Base-by-base conservation (phyloP, 2,113 vertebrate species). In the Trinectes maculatus region DNA sequence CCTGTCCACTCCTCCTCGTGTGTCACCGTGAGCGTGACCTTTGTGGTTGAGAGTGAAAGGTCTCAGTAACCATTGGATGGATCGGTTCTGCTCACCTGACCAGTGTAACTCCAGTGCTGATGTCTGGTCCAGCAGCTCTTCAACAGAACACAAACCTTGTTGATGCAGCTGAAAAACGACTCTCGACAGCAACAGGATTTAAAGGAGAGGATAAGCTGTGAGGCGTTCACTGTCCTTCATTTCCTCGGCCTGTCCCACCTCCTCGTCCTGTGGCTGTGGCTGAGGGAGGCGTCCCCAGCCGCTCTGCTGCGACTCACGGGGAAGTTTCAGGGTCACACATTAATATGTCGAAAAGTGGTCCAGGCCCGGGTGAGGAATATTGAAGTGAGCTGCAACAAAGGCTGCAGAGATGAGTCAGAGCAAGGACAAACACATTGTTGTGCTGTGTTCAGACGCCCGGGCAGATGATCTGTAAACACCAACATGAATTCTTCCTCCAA, bases 341-440 rank as follows among this genome's bases (percentile, higher is more conserved):
- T 89, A 79, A 87, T 80, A 87, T 85, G 80, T 77, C 79, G 58
- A 77, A 83, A 89, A 76, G 85, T 80, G 60, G 60, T 84, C 75
- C 69, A 78, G 80, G 73, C 76, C 53, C 69, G 19, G 69, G 79
- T 80, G 63, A 76, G 71, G 76, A 84, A 87, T 83, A 86, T 83
- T 82, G 75, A 86, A 80, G 77, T 61, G 59, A 81, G 66, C 68
- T 72, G 57, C 60, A 74, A 81, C 74, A 84, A 79, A 87, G 71
- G 65, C 26, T 21, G 51, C 43, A 39, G 62, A 76, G 81, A 79
- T 82, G 82, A 79, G 80, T 84, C 77, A 64, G 48, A 67, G 79
- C 89, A 90, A 86, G 85, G 89, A 85, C 82, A 83, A 88, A 84
- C 75, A 83, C 79, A 86, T 78, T 79, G 75, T 54, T 28, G 47